Evolutionary conservation across 2,113 vertebrate genomes (phyloP).

Genomic region (Setophaga kirtlandii): DNA sequence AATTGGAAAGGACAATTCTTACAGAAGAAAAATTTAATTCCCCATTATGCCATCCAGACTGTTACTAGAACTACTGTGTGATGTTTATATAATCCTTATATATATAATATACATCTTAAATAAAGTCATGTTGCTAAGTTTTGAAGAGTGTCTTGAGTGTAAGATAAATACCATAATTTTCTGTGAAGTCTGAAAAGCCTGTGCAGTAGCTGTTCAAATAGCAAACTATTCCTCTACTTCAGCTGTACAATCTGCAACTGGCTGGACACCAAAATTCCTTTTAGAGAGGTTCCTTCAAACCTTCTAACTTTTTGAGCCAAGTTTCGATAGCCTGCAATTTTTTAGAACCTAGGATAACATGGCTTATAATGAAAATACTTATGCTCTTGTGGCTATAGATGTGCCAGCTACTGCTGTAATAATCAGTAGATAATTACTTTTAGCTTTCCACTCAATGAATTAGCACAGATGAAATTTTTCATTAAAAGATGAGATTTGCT

Average conservation of each 20-base stretch:
- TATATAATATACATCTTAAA: background rate
- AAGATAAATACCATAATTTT: background rate
- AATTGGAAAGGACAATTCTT: background rate
- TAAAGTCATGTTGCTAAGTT: background rate
- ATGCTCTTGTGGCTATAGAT: background rate
- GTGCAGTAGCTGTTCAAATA: background rate
- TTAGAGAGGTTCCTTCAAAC: background rate
- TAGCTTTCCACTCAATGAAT: background rate
- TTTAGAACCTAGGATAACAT: background rate
- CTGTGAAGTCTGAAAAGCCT: background rate
- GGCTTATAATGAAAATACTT: background rate
- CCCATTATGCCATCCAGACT: background rate
- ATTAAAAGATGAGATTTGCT: background rate
- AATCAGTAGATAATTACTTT: constrained; percentile 17
- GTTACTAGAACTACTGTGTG: background rate
- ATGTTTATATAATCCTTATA: background rate
- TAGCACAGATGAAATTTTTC: constrained; percentile 5
- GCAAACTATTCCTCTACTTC: background rate
- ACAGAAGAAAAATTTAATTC: background rate
- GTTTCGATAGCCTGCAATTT: background rate
- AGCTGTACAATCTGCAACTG: background rate
- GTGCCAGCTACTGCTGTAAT: background rate
- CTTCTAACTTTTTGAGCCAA: background rate
- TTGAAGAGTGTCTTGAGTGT: background rate
- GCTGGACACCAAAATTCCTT: background rate